A percentile compares a stretch with the other conserved stretches of the same genome.
phyloP scores from a whole-genome alignment of 2,113 vertebrate species.

The Terrapene triunguis region DNA sequence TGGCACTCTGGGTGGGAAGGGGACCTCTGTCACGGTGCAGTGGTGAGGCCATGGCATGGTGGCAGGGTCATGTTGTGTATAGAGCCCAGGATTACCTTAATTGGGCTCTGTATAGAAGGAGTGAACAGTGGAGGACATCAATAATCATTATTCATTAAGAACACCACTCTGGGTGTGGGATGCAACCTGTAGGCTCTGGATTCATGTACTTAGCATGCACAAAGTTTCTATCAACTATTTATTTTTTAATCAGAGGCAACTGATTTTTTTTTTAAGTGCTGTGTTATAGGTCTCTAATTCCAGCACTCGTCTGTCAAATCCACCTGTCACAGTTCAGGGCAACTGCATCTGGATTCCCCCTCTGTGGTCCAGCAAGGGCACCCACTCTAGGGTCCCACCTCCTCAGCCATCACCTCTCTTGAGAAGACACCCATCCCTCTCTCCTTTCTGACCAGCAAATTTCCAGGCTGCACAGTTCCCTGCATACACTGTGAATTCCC shows the following conservation, averaged over 20 bases:
- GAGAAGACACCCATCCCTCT: no score
- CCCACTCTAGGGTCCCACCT: no score
- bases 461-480: no score
- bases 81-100: rapidly evolving
- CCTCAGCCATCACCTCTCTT: no score
- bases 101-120: not conserved
- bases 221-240: not conserved
- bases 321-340: no score
- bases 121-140: not conserved
- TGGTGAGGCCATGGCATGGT: not conserved
- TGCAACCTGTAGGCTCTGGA: not conserved
- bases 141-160: not conserved
- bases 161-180: not conserved
- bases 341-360: no score
- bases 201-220: not conserved
- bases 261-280: no score
- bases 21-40: not conserved
- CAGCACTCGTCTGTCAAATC: not conserved
- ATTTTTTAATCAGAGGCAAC: not conserved
- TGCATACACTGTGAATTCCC: no score
- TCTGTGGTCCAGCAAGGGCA: no score
- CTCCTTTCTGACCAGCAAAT: no score
- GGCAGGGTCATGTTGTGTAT: not conserved
- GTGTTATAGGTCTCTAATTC: not conserved
- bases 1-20: not conserved